Evolutionary conservation across 2,113 vertebrate species (phyloP).

Genomic region (Ranitomeya variabilis): DNA sequence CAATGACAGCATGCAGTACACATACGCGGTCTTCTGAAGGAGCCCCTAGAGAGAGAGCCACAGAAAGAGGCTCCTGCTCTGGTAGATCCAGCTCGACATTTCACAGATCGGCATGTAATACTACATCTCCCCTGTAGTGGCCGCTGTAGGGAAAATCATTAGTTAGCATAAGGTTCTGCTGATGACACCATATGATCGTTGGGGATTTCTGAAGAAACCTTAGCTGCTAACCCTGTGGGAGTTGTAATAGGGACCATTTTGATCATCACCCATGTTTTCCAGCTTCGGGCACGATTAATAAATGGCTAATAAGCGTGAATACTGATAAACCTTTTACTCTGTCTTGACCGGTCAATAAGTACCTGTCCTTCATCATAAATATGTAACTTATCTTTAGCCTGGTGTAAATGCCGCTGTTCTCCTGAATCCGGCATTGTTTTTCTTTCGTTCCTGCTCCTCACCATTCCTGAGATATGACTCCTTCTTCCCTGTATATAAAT

Average conservation of each 20-base stretch:
- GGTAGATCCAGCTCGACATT: not conserved
- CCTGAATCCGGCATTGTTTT: too few species aligned
- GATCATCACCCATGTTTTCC: not conserved
- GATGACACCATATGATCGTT: not conserved
- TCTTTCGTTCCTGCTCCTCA: too few species aligned
- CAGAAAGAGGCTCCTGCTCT: not conserved
- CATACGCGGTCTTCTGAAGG: too few species aligned
- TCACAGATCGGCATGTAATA: not conserved
- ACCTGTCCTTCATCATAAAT: too few species aligned
- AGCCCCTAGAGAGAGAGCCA: too few species aligned
- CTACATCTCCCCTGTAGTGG: not conserved
- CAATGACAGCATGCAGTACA: too few species aligned
- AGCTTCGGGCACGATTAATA: not conserved
- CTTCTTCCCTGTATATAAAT: too few species aligned
- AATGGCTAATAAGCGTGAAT: not conserved
- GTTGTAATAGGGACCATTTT: not conserved
- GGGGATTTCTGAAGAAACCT: not conserved
- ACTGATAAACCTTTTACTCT: too few species aligned
- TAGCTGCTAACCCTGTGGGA: not conserved
- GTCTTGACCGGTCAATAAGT: too few species aligned
- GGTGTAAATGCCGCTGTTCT: too few species aligned
- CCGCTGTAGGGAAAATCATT: not conserved
- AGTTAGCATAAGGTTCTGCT: not conserved
- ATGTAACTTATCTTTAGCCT: too few species aligned
- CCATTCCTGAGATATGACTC: too few species aligned